Evolutionary conservation across 2,888 invertebrate genomes (phyloP), one percentile per base, ranked within the genome.

Genomic region (Seladonia tumulorum): DNA sequence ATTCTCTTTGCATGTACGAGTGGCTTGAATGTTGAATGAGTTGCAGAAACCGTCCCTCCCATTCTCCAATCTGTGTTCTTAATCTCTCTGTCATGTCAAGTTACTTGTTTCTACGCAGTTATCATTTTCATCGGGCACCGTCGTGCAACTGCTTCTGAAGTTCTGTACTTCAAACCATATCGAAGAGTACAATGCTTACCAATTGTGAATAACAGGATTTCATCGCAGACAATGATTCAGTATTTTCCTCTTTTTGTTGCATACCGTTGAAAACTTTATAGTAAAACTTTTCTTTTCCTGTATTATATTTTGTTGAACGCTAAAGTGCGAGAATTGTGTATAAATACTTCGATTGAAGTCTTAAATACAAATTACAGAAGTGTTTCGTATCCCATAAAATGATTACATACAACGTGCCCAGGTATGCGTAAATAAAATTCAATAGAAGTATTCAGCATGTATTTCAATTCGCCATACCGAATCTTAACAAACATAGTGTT

Each of bases 11-110:
- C 25, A 57, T 57, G 12, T 2, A 12, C 57, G 57, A 12, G 57
- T 57, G 12, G 57, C n/a, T 57, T 57, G 57, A 57, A 57, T 4
- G 25, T 57, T 12, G n/a, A n/a, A n/a, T 57, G 57, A 57, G 57
- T 57, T 57, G 57, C 57, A 57, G 57, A 57, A 57, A 57, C 57
- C 12, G 57, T 57, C 57, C 57, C 1, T 57, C 7, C 57, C n/a
- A 57, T 57, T 57, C n/a, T 57, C 25, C 57, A 57, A 57, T 25
- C 57, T 57, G 57, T 57, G n/a, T 57, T 57, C 57, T n/a, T 57
- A 57, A 25, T 57, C 57, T 57, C 57, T 57, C 57, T 57, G 57
- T 57, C 57, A 57, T 25, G 57, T n/a, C 57, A 57, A 57, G 57
- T n/a, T 57, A 25, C 57, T 57, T 57, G 57, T 57, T 57, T 57